Percentiles rank a stretch among this genome's conserved stretches.
Evolutionary conservation across 2,113 vertebrate genomes (phyloP).

Genomic region (Gobio gobio): DNA sequence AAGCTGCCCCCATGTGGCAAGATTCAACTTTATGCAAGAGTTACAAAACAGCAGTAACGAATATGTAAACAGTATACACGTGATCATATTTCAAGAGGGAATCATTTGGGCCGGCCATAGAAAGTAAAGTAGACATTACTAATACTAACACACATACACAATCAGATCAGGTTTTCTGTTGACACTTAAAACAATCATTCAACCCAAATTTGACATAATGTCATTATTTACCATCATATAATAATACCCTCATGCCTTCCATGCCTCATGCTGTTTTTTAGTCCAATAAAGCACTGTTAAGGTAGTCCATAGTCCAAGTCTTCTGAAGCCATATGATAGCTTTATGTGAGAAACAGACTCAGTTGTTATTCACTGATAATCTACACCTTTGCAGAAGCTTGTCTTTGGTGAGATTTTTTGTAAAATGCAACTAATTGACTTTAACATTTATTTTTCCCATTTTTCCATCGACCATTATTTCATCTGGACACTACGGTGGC

Average conservation of each 20-base stretch:
- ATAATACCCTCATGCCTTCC: neutral
- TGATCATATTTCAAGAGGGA: neutral
- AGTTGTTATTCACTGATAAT: neutral
- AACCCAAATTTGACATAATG: neutral
- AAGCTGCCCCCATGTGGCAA: constrained; percentile 25
- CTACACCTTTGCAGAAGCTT: neutral
- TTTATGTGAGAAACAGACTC: neutral
- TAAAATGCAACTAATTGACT: neutral
- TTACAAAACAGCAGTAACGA: constrained; percentile 28
- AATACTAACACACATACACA: neutral
- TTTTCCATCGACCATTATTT: too few species aligned
- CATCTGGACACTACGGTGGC: neutral
- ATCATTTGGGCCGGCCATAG: neutral
- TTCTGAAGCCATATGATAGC: neutral
- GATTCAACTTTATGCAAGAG: constrained; percentile 36
- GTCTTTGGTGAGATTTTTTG: neutral
- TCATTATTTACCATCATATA: neutral
- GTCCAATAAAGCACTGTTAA: neutral
- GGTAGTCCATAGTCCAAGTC: neutral
- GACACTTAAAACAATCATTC: neutral
- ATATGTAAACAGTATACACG: neutral
- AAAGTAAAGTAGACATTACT: neutral
- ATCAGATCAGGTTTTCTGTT: neutral
- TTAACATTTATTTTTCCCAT: neutral
- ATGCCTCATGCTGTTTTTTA: neutral